A percentile compares a stretch with the other conserved stretches of the same genome.
These are phyloP conservation scores for Eupithecia inturbata DNA, from an alignment of 2,888 invertebrate genomes.

Conservation along the genomic window DNA sequence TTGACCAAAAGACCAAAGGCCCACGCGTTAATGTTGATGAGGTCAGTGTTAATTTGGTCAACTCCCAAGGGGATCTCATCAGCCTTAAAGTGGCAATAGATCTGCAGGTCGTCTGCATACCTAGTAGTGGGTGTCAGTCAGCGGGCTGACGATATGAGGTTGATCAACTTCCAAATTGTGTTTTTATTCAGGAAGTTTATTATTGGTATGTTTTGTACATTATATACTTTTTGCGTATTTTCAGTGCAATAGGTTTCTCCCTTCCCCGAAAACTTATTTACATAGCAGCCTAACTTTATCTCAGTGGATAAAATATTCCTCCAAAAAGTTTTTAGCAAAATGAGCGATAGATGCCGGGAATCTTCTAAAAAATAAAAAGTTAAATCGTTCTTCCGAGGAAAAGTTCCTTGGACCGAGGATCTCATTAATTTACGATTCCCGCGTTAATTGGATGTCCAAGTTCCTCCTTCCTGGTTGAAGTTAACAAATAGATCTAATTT, in stretches of 20 bases:
- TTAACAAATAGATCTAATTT: constrained; percentile 32
- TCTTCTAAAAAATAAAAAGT: background rate
- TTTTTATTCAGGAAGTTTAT: too few species aligned
- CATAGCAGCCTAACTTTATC: background rate
- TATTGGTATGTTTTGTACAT: too few species aligned
- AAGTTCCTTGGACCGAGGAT: constrained; percentile 34
- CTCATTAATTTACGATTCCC: constrained; percentile 58
- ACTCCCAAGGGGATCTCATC: too few species aligned
- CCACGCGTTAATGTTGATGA: too few species aligned
- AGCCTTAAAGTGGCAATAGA: too few species aligned
- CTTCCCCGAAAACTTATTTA: background rate
- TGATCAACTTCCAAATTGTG: too few species aligned
- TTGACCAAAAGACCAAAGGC: too few species aligned
- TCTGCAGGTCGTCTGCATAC: too few species aligned
- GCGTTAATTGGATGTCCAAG: constrained; percentile 65
- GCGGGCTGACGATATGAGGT: too few species aligned
- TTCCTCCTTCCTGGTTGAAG: constrained; percentile 43
- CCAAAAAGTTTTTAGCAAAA: background rate
- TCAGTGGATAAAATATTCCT: constrained; percentile 3
- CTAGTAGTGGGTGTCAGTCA: too few species aligned
- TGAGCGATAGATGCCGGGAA: constrained; percentile 4
- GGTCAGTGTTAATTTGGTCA: too few species aligned
- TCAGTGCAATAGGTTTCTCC: background rate
- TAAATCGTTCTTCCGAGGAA: constrained; percentile 8
- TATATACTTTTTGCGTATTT: too few species aligned